A percentile compares a stretch with the other conserved stretches of the same genome.
Conservation (phyloP, 2,888 invertebrate genomes). For the Drosophila colorata region DNA sequence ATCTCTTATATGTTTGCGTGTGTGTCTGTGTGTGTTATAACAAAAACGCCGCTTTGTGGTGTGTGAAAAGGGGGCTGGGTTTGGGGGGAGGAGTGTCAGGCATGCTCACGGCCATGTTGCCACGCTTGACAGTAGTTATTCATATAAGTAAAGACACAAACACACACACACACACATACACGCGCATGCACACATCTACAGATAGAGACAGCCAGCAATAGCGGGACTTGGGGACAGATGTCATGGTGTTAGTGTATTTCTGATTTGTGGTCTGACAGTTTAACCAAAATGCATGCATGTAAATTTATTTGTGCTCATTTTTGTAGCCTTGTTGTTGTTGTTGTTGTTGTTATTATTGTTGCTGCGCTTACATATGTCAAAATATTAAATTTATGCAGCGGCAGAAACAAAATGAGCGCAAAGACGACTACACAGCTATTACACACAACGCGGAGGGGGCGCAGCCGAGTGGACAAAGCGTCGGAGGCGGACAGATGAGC, state of each 20-base stretch:
- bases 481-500: slow-evolving; percentile 48
- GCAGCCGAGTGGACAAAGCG: slow-evolving; percentile 34
- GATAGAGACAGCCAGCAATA: slow-evolving; percentile 18
- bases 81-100: slow-evolving; percentile 8
- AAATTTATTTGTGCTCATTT: slow-evolving; percentile 80
- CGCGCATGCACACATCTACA: background rate
- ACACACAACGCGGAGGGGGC: slow-evolving; percentile 24
- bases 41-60: slow-evolving; percentile 48
- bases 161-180: slow-evolving; percentile 4
- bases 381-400: slow-evolving; percentile 81
- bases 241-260: slow-evolving; percentile 77
- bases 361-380: slow-evolving; percentile 79
- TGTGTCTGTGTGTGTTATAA: slow-evolving; percentile 15
- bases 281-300: slow-evolving; percentile 80
- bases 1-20: slow-evolving; percentile 54
- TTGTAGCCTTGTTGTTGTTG: slow-evolving; percentile 53
- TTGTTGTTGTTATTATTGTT: slow-evolving; percentile 34
- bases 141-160: slow-evolving; percentile 63
- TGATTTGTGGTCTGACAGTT: slow-evolving; percentile 82
- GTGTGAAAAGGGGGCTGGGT: slow-evolving; percentile 10
- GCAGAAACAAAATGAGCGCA: slow-evolving; percentile 73
- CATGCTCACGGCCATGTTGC: slow-evolving; percentile 61
- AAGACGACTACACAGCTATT: slow-evolving; percentile 48
- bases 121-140: slow-evolving; percentile 74
- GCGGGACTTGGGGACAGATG: slow-evolving; percentile 44